Evolutionary conservation across 2,113 vertebrate genomes (phyloP).

Genomic region (Salvelinus alpinus): DNA sequence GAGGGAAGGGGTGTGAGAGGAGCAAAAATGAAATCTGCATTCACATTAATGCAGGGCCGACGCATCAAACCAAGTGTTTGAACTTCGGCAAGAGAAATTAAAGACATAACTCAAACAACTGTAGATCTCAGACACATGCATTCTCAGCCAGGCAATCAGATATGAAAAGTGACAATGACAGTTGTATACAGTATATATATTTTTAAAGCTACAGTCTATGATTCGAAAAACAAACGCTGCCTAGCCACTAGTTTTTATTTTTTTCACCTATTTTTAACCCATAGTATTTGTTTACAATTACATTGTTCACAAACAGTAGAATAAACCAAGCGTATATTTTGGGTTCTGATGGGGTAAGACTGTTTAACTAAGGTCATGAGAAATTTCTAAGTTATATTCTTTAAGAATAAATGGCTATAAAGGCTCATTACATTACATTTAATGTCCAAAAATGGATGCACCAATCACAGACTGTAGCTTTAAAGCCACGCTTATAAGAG

Average conservation of each 20-base stretch:
- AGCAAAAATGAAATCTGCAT: neutral
- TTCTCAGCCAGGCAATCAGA: neutral
- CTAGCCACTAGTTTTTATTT: no score
- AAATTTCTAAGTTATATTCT: no score
- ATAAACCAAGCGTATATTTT: no score
- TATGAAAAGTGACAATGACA: neutral
- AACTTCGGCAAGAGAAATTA: neutral
- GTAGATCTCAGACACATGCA: neutral
- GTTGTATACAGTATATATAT: neutral
- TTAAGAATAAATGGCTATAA: no score
- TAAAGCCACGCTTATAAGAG: neutral
- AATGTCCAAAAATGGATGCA: no score
- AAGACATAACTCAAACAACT: neutral
- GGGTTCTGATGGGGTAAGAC: no score
- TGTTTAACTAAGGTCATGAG: no score
- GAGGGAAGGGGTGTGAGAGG: slow-evolving; percentile 4
- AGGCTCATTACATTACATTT: no score
- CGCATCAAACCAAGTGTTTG: neutral
- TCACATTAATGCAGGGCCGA: neutral
- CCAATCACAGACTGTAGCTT: no score
- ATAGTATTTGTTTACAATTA: neutral
- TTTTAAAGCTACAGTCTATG: neutral
- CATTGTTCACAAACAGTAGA: no score
- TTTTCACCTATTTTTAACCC: no score
- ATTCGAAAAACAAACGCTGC: neutral